Evolutionary conservation across 2,888 invertebrate species (phyloP).

Genomic region (Acronicta aceris): DNA sequence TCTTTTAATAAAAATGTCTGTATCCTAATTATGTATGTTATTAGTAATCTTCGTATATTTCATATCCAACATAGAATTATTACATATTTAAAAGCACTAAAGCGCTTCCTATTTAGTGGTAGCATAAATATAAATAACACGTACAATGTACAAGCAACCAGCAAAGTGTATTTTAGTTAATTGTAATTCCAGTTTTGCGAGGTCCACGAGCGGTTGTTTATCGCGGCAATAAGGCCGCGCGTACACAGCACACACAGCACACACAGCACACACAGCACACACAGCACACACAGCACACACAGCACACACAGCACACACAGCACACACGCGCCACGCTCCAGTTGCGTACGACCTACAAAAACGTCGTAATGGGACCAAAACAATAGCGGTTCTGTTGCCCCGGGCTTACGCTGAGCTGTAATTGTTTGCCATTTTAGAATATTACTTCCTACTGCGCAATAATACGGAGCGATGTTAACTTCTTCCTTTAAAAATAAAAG

Average conservation of each 20-base stretch:
- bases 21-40: no score
- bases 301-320: slow-evolving; percentile 2
- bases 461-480: slow-evolving; percentile 11
- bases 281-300: slow-evolving; percentile 3
- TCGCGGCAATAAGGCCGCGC: slow-evolving; percentile 7
- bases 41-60: not conserved
- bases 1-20: no score
- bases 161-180: slow-evolving; percentile 18
- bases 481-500: not conserved
- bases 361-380: slow-evolving; percentile 17
- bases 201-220: not conserved
- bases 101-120: not conserved
- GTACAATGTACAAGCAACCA: slow-evolving; percentile 4
- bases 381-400: slow-evolving; percentile 8
- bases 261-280: slow-evolving; percentile 7
- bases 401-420: slow-evolving; percentile 1
- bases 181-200: slow-evolving; percentile 16
- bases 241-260: slow-evolving; percentile 3
- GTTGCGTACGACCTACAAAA: slow-evolving; percentile 9
- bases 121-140: slow-evolving; percentile 3
- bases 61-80: not conserved
- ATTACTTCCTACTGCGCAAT: slow-evolving; percentile 3
- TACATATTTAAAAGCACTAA: no score
- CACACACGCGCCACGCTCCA: slow-evolving; percentile 8
- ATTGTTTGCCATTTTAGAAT: slow-evolving; percentile 10